Evolutionary conservation across 1,140 invertebrate species (phyloP), one percentile per base, ranked within the genome.

Genomic region (Drosophila ercepeae): DNA sequence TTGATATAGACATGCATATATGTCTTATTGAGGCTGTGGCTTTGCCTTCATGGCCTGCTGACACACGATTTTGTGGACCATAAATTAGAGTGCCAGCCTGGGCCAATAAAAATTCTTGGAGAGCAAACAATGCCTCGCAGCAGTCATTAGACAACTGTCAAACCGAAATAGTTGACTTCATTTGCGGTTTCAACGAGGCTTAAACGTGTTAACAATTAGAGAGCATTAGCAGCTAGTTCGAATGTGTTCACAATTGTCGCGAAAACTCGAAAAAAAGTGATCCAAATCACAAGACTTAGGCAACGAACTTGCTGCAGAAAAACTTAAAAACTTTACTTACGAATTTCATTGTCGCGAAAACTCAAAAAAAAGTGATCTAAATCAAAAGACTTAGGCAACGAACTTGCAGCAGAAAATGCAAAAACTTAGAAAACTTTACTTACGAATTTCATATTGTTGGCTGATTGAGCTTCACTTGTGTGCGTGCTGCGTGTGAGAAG

Each of bases 401-500:
- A 89, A 89, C 84, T 74, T 64, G 57, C 39, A 13, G 8, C 36
- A 27, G 18, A 71, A 67, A 32, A 61, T 58, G n/a, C n/a, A n/a
- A 16, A 32, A 61, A 14, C 16, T 5, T 25, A 25, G 32, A 39
- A 54, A 14, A 39, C 29, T 32, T 32, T 58, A 90, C 89, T 90
- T 90, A 90, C 89, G 69, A 90, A 90, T 86, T 89, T 89, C 89
- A 90, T 90, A 50, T 89, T 90, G 73, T 57, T 82, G 74, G 58
- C 50, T 84, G 61, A 59, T 73, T 77, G 58, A 68, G 39, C 48
- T 65, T 49, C 58, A 65, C 61, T 52, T 42, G 13, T 45, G 16
- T 7, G 51, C 27, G 32, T 51, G 65, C 58, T 51, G 65, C 58
- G 44, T 58, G 50, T 32, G 55, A 46, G 48, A 58, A 58, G 76